phyloP scores from a whole-genome alignment of 2,797 vertebrate genomes.

The Argyrosomus regius region DNA sequence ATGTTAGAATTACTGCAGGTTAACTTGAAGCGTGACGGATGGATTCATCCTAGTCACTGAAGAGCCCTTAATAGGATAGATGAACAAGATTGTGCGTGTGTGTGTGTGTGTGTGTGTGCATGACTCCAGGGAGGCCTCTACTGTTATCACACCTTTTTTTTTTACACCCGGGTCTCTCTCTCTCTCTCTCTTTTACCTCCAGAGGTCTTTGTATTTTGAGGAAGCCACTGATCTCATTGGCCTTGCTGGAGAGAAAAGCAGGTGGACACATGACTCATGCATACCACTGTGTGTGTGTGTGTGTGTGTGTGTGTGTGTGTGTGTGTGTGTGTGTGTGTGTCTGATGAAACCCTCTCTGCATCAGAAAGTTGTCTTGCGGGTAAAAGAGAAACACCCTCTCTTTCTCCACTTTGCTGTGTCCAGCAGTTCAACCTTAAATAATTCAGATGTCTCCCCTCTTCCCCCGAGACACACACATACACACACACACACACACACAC shows the following conservation, averaged over 20 bases:
- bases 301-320: constrained; percentile 27
- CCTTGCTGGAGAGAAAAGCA: constrained; percentile 70
- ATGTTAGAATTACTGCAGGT: not conserved
- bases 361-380: constrained; percentile 68
- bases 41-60: not conserved
- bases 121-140: constrained; percentile 66
- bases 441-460: constrained; percentile 65
- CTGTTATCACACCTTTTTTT: constrained; percentile 72
- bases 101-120: constrained; percentile 8
- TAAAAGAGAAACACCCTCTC: constrained; percentile 70
- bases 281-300: constrained; percentile 23
- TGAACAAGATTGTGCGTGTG: constrained; percentile 2
- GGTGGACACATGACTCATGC: constrained; percentile 77
- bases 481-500: constrained; percentile 29
- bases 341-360: constrained; percentile 42
- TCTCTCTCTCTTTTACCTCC: constrained; percentile 44
- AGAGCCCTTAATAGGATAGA: constrained; percentile 11
- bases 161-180: constrained; percentile 36
- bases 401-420: constrained; percentile 63
- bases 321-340: constrained; percentile 18
- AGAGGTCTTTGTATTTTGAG: constrained; percentile 68
- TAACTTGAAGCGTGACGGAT: not conserved
- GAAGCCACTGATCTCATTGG: constrained; percentile 78
- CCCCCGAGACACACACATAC: not conserved
- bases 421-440: constrained; percentile 81